Evolutionary conservation across 1,140 invertebrate genomes (phyloP).

Genomic region (Rhizoglyphus robini): DNA sequence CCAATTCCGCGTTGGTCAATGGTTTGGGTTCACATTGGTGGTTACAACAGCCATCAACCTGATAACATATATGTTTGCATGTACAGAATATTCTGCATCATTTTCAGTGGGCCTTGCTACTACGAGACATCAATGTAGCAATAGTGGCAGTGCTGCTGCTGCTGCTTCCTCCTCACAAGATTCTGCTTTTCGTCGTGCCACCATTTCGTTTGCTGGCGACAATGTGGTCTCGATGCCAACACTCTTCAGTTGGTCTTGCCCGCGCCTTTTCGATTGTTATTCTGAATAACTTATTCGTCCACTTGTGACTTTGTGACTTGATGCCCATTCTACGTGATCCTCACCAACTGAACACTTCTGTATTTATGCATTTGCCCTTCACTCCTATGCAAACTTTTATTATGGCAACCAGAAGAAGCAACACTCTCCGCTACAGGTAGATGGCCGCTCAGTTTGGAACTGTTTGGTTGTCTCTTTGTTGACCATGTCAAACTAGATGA

Average conservation of each 20-base stretch:
- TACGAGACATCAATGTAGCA: slow-evolving; percentile 40
- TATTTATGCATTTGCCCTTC: slow-evolving; percentile 32
- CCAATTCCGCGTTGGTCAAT: background rate
- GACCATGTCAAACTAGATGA: slow-evolving; percentile 95
- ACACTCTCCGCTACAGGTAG: slow-evolving; percentile 80
- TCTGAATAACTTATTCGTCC: too few relatives aligned
- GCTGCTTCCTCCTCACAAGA: slow-evolving; percentile 32
- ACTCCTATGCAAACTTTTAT: background rate
- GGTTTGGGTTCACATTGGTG: background rate
- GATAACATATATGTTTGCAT: too few relatives aligned
- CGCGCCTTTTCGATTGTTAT: slow-evolving; percentile 85
- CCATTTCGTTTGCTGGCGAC: slow-evolving; percentile 46
- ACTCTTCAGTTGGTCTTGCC: slow-evolving; percentile 78
- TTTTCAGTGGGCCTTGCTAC: slow-evolving; percentile 92
- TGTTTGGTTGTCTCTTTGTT: slow-evolving; percentile 94
- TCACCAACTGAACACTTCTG: slow-evolving; percentile 18
- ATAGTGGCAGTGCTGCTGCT: too few relatives aligned
- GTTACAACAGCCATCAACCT: slow-evolving; percentile 32
- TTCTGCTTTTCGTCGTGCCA: slow-evolving; percentile 50
- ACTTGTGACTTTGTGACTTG: slow-evolving; percentile 83
- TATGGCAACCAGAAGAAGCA: slow-evolving; percentile 36
- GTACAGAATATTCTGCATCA: too few relatives aligned
- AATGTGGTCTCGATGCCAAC: slow-evolving; percentile 66
- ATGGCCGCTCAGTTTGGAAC: slow-evolving; percentile 78
- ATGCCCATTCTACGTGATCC: slow-evolving; percentile 59